Evolutionary conservation across 2,888 invertebrate species (phyloP), one percentile per base, ranked within the genome.

Genomic region (Lithosia quadra): DNA sequence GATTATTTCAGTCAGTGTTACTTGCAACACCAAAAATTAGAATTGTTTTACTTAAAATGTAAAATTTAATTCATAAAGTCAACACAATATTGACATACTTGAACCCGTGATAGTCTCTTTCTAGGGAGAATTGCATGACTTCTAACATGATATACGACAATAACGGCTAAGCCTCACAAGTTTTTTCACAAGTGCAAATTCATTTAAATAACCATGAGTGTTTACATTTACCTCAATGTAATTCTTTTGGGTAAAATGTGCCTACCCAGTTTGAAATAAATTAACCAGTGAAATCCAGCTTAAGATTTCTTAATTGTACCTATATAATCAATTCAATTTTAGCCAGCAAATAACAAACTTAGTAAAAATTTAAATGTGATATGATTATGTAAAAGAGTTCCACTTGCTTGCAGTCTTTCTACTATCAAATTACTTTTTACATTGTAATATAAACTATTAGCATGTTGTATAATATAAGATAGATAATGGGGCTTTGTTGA

Each of bases 361-460:
- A 43, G 5, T 64, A 56, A 36, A 22, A 56, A 34, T 58, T n/a
- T 9, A 15, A 58, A 65, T 65, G 65, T 65, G 65, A 65, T 65
- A 65, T 64, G 18, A 18, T 2, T 43, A 24, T 58, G 10, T 58
- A 65, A 65, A 39, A 36, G 13, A 61, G 55, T 36, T 66, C n/a
- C 56, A 39, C n/a, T 56, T 22, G 66, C 63, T 69, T 60, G 66
- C 69, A 49, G 68, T 72, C 79, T 78, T 80, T 80, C 78, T 74
- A 74, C 81, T 76, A 67, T 76, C 60, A 39, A 39, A 39, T 60
- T 60, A 24, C 24, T 60, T 36, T 60, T 60, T 39, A 15, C 39
- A 39, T 39, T 24, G 15, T 24, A 18, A 24, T 39, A 18, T 39
- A 60, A n/a, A 60, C 39, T 24, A 5, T 39, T 22, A 67, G 53